Percentiles rank a stretch among this genome's conserved stretches.
Conservation (phyloP, 2,797 vertebrate species). For the Falco novaeseelandiae region DNA sequence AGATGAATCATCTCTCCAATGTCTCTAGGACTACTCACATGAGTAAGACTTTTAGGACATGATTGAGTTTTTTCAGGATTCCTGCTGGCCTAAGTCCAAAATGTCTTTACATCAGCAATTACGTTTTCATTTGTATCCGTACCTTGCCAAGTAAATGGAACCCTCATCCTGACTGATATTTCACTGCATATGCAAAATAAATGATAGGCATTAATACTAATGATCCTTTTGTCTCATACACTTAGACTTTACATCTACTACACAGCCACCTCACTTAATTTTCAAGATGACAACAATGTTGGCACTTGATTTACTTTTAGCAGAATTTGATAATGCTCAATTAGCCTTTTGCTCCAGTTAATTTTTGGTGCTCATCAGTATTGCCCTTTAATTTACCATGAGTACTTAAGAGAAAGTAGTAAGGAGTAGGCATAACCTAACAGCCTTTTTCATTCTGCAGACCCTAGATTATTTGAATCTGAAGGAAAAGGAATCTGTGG, state of each 20-base stretch:
- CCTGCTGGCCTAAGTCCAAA: conserved; percentile 26
- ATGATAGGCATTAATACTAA: conserved; percentile 36
- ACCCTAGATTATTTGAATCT: neutral
- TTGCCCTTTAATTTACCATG: conserved; percentile 9
- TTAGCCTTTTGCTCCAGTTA: conserved; percentile 28
- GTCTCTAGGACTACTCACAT: neutral
- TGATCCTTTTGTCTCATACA: conserved; percentile 38
- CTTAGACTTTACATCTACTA: conserved; percentile 10
- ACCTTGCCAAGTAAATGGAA: conserved; percentile 27
- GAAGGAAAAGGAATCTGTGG: neutral
- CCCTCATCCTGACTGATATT: neutral
- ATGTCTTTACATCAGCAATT: conserved; percentile 6
- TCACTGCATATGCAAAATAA: conserved; percentile 32
- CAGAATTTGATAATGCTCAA: conserved; percentile 43
- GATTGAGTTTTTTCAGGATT: neutral
- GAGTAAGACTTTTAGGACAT: neutral
- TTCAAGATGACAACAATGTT: conserved; percentile 38
- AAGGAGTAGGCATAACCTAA: neutral
- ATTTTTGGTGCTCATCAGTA: conserved; percentile 10
- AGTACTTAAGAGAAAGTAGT: neutral
- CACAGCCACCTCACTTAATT: conserved; percentile 11
- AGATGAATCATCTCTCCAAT: neutral
- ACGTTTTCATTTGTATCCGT: conserved; percentile 7
- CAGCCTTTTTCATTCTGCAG: neutral
- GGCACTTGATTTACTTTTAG: conserved; percentile 55